These are phyloP conservation scores for Xestia ashworthii DNA, from an alignment of 2,888 invertebrate genomes.

Conservation along the genomic window DNA sequence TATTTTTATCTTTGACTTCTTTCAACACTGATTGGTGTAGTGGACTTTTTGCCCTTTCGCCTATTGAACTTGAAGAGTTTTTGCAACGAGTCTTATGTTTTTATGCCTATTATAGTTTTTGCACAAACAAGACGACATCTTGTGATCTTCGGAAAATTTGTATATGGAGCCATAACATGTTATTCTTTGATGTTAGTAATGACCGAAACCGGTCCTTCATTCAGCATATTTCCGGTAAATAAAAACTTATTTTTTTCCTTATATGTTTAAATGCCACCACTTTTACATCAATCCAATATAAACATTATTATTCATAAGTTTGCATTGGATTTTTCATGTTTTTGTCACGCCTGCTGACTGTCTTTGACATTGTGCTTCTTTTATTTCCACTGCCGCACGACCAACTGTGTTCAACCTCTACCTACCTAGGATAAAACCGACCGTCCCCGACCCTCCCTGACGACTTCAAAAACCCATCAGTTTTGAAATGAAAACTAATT, in stretches of 20 bases:
- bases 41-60: background rate
- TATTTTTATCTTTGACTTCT: background rate
- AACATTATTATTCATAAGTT: background rate
- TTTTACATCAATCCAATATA: background rate
- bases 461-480: background rate
- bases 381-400: too few species aligned
- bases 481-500: background rate
- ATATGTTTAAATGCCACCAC: conserved; percentile 21
- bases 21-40: background rate
- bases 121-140: background rate
- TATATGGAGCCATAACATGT: background rate
- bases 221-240: too few species aligned
- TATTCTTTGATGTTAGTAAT: background rate
- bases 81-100: background rate
- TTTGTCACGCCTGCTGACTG: too few species aligned
- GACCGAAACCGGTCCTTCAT: background rate
- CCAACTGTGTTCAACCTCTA: background rate
- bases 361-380: background rate
- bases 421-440: too few species aligned
- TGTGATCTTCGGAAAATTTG: background rate
- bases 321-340: too few species aligned
- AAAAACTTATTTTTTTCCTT: too few species aligned
- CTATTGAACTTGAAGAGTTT: background rate
- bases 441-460: too few species aligned
- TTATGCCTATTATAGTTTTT: background rate